Evolutionary conservation across 2,888 invertebrate species (phyloP), one percentile per base, ranked within the genome.

Genomic region (Caradrina kadenii): DNA sequence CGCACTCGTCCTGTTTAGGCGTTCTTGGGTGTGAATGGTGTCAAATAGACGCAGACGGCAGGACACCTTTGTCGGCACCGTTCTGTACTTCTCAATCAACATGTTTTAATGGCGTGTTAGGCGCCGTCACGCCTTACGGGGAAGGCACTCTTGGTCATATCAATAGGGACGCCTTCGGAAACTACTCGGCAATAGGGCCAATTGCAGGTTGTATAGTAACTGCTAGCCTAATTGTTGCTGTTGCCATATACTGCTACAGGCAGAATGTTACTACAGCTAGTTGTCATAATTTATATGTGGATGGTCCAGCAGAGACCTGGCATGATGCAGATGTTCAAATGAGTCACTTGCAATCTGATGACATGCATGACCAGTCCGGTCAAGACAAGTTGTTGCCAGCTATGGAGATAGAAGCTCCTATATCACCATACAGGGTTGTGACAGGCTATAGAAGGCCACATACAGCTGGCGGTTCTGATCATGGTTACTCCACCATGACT

Each of bases 401-500:
- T 42, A 94, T 90, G 93, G 96, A 96, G 85, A 96, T 97, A 78
- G 97, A 97, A 59, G 97, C 97, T 21, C 97, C 97, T 7, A 97
- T 98, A 80, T 98, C 98, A 2, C 99, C 99, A 0, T 99, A 99
- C 90, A 97, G 98, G 75, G 97, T 98, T 74, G 97, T 98, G 55
- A 98, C 98, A 0, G 97, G 97, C 65, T 98, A 98, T 90, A 96
- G 98, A 52, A 96, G 98, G 42, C 97, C 98, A 5, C 97, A 97
- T 56, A 97, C 97, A 0, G 97, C 97, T 0, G 97, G 97, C 55
- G 97, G 97, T 84, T 98, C 98, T n/a, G 99, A 99, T 94, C 98
- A 99, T 89, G 99, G 99, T 2, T 99, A 99, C 92, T 98, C 98
- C 4, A 98, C 98, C 0, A 98, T 98, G 98, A 98, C 98, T 0